Base-by-base conservation (phyloP, 2,113 vertebrate genomes). In the Equus quagga region DNA sequence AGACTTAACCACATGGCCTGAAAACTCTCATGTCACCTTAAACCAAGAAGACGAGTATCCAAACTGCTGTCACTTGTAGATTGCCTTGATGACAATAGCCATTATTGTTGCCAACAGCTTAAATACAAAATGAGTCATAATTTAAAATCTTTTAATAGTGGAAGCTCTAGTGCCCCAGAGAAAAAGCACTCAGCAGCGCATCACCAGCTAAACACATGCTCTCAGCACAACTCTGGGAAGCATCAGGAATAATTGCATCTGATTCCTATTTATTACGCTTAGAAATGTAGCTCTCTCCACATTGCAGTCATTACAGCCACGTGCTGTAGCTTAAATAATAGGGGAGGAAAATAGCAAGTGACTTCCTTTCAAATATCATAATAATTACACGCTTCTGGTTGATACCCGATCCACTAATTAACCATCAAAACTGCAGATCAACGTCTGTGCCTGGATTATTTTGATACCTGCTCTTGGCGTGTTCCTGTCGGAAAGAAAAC, bases 301-400 rank as follows among this genome's bases (percentile, higher is more conserved):
- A 49, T 36, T 36, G 90, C 3, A 54, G 79, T 96, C 70, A 60
- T 44, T 95, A n/a, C 1, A 91, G 76, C 49, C 56, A 88, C 0
- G 0, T 96, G 6, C 26, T 89, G 0, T 24, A 80, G 17, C 81
- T 97, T 90, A 94, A 96, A 95, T 91, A 64, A 84, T 82, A 78
- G 8, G 0, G 91, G 76, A 49, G 4, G 21, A 87, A 72, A 0
- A 8, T 41, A 93, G 9, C 49, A 46, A 89, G 62, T 36, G 0
- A 4, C 10, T 72, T 65, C 26, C 2, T 69, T 85, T 96, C 56
- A 54, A 0, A 84, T 67, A 64, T 62, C 83, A 13, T 44, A 94
- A 91, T 18, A 94, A 65, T 81, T 95, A 33, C 26, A 96, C 0
- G 51, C 0, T 92, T 46, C 1, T 93, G 26, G 2, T 96, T 58